These are phyloP conservation scores for Mohoua ochrocephala DNA, from an alignment of 2,113 vertebrate genomes.

Conservation along the genomic window DNA sequence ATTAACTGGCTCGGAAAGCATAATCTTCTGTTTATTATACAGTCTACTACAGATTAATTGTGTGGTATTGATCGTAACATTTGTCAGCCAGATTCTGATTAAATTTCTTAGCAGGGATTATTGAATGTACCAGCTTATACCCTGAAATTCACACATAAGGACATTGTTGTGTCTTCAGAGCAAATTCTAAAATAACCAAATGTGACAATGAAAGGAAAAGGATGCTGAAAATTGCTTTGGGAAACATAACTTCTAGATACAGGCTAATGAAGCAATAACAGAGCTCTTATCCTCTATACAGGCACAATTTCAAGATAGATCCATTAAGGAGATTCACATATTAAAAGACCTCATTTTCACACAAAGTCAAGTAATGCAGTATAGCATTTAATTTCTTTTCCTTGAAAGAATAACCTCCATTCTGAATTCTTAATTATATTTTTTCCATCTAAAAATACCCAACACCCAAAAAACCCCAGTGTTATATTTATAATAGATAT, in stretches of 20 bases:
- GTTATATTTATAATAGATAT: neutral
- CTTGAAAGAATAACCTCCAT: neutral
- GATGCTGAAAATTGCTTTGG: conserved; percentile 3
- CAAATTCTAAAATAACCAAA: conserved; percentile 49
- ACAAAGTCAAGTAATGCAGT: neutral
- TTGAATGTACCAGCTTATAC: neutral
- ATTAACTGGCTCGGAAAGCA: neutral
- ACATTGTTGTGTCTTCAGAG: neutral
- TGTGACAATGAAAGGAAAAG: conserved; percentile 36
- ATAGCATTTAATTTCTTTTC: neutral
- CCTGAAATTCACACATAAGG: conserved; percentile 15
- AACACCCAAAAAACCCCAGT: neutral
- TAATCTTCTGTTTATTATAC: neutral
- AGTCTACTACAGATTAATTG: neutral
- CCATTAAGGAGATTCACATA: neutral
- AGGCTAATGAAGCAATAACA: conserved; percentile 17
- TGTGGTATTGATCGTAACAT: neutral
- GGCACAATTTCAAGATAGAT: neutral
- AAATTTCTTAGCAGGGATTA: neutral
- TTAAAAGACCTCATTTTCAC: neutral
- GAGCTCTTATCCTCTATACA: neutral
- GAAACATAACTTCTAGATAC: conserved; percentile 12
- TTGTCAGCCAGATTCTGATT: conserved; percentile 1
- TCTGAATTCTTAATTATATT: neutral
- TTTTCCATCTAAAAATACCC: neutral